A percentile compares a stretch with the other conserved stretches of the same genome.
Conservation (phyloP, 2,797 vertebrate species). For the Galaxias olidus region DNA sequence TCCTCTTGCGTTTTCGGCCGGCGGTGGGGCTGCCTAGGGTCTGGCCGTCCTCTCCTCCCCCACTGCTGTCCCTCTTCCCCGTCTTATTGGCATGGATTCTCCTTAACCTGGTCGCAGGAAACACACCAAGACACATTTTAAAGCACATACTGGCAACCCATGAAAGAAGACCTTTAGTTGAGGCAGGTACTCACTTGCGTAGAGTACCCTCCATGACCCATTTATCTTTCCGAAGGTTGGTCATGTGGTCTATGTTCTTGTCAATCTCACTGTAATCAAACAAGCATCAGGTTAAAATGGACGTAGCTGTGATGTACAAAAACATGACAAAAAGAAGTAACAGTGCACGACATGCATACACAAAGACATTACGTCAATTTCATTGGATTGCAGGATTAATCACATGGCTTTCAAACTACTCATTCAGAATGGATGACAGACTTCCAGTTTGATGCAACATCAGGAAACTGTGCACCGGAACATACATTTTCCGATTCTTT, state of each 20-base stretch:
- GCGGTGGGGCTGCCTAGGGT: conserved; percentile 67
- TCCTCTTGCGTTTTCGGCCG: conserved; percentile 84
- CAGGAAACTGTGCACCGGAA: conserved; percentile 53
- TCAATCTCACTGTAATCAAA: conserved; percentile 91
- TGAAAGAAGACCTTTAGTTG: not conserved
- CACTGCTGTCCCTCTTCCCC: conserved; percentile 79
- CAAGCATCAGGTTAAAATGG: conserved; percentile 14
- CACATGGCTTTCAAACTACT: conserved; percentile 26
- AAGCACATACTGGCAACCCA: not conserved
- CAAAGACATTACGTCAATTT: conserved; percentile 9
- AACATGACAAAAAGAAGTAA: not conserved
- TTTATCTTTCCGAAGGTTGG: conserved; percentile 93
- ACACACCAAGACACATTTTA: conserved; percentile 3
- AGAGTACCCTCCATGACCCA: conserved; percentile 93
- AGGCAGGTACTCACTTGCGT: conserved; percentile 86
- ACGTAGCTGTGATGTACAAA: not conserved
- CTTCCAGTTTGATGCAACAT: conserved; percentile 56
- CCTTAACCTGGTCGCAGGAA: conserved; percentile 76
- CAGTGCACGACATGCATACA: conserved; percentile 21
- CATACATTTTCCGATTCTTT: conserved; percentile 32
- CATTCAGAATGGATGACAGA: conserved; percentile 45
- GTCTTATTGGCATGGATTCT: conserved; percentile 88
- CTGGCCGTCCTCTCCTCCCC: conserved; percentile 78
- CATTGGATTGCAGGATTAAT: conserved; percentile 13
- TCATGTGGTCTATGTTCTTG: conserved; percentile 96